phyloP scores from a whole-genome alignment of 2,888 invertebrate genomes.

The Lysandra bellargus region DNA sequence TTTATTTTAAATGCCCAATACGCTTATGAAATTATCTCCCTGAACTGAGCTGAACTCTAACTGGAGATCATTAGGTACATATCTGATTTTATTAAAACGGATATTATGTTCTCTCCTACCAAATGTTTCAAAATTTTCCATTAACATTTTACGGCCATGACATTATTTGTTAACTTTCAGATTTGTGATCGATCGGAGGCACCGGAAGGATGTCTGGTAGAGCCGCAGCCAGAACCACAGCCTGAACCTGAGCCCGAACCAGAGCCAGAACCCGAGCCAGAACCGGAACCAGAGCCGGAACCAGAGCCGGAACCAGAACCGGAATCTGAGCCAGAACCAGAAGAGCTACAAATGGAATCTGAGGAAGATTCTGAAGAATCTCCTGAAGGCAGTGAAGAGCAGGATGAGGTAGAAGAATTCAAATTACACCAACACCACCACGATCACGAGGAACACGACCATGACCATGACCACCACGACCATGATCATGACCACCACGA shows the following conservation, averaged over 20 bases:
- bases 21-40: no score
- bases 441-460: conserved; percentile 4
- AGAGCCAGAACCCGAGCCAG: conserved; percentile 55
- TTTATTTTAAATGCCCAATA: no score
- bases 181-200: conserved; percentile 62
- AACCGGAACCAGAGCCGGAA: conserved; percentile 61
- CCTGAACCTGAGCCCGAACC: conserved; percentile 48
- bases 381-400: conserved; percentile 49
- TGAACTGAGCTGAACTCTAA: no score
- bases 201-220: conserved; percentile 53
- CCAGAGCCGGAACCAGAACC: conserved; percentile 42
- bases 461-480: conserved; percentile 31
- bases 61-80: no score
- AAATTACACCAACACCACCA: conserved; percentile 34
- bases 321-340: conserved; percentile 49
- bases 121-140: no score
- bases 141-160: not conserved
- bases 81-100: no score
- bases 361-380: conserved; percentile 58
- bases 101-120: no score
- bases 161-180: conserved; percentile 44
- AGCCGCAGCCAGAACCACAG: conserved; percentile 52
- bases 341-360: conserved; percentile 62
- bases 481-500: conserved; percentile 36
- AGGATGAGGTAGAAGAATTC: conserved; percentile 35